phyloP scores from a whole-genome alignment of 35 echinoderm and acorn worm genomes.

The Strongylocentrotus purpuratus region DNA sequence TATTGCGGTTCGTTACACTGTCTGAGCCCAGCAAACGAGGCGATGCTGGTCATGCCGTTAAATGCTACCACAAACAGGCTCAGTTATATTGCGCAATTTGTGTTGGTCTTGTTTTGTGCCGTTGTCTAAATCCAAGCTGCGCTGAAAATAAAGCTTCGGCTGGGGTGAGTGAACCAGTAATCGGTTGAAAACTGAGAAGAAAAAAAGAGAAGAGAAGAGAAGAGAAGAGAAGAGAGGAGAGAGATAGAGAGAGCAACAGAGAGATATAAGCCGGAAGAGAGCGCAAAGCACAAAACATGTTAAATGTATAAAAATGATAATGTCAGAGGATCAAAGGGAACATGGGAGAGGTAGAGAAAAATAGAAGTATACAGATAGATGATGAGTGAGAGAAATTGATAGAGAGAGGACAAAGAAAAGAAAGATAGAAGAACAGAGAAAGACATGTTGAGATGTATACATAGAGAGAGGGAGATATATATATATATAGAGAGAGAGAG shows the following conservation, averaged over 20 bases:
- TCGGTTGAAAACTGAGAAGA: not conserved
- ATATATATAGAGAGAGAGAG: not conserved
- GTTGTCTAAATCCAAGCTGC: constrained; percentile 26
- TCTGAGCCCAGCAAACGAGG: not conserved
- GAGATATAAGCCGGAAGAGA: not conserved
- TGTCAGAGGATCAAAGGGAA: not conserved
- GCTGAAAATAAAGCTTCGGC: not conserved
- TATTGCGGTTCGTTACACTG: constrained; percentile 4
- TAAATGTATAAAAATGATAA: not conserved
- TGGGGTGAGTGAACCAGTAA: constrained; percentile 8
- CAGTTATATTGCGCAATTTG: constrained; percentile 25
- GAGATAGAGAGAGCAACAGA: not conserved
- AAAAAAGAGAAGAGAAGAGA: not conserved
- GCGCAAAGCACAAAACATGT: not conserved
- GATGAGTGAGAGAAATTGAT: not conserved
- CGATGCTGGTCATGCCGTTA: not conserved
- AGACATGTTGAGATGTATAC: not conserved
- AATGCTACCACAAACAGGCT: constrained; percentile 19
- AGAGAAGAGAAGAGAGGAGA: not conserved
- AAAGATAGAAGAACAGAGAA: not conserved
- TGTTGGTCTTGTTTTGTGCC: not conserved
- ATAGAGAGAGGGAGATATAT: not conserved
- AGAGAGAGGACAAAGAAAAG: not conserved
- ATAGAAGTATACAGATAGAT: not conserved
- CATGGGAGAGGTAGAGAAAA: not conserved